Percentiles rank a stretch among this genome's conserved stretches.
Evolutionary conservation across 2,797 vertebrate species (phyloP).

Genomic region (Labeo calbasu): DNA sequence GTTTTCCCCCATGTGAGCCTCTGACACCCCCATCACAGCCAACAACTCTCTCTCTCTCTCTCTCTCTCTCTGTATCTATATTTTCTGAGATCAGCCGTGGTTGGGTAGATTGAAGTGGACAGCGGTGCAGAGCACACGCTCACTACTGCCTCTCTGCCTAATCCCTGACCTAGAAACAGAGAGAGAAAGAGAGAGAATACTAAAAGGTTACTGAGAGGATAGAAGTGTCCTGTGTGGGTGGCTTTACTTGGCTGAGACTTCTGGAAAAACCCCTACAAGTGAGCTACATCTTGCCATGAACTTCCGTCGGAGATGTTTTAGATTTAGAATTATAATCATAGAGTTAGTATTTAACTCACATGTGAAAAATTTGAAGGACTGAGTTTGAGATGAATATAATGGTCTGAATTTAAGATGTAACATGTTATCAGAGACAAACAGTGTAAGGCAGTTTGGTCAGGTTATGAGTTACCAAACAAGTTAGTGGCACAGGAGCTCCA

Average conservation of each 20-base stretch:
- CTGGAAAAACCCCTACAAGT: not conserved
- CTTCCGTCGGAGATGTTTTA: not conserved
- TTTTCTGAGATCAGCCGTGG: conserved; percentile 56
- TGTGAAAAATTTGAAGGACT: not conserved
- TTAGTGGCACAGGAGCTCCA: conserved; percentile 11
- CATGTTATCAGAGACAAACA: not conserved
- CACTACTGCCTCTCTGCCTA: conserved; percentile 48
- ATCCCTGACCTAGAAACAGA: conserved; percentile 59
- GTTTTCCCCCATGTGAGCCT: conserved; percentile 29
- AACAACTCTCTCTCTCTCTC: conserved; percentile 33
- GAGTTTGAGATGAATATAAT: not conserved
- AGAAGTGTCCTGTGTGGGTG: conserved; percentile 23
- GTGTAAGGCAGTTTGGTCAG: not conserved
- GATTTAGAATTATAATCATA: not conserved
- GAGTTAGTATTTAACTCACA: not conserved
- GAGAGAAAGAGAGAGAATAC: conserved; percentile 30
- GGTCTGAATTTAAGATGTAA: not conserved
- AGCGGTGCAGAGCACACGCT: conserved; percentile 52
- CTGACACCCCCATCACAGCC: conserved; percentile 24
- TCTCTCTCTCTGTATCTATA: conserved; percentile 36
- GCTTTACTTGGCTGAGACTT: conserved; percentile 12
- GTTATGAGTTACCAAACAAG: not conserved
- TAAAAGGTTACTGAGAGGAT: conserved; percentile 48
- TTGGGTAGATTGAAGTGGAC: conserved; percentile 63
- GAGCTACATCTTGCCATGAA: not conserved